These are phyloP conservation scores for Ennomos fuscantarius DNA, from an alignment of 2,888 invertebrate species.

Conservation along the genomic window DNA sequence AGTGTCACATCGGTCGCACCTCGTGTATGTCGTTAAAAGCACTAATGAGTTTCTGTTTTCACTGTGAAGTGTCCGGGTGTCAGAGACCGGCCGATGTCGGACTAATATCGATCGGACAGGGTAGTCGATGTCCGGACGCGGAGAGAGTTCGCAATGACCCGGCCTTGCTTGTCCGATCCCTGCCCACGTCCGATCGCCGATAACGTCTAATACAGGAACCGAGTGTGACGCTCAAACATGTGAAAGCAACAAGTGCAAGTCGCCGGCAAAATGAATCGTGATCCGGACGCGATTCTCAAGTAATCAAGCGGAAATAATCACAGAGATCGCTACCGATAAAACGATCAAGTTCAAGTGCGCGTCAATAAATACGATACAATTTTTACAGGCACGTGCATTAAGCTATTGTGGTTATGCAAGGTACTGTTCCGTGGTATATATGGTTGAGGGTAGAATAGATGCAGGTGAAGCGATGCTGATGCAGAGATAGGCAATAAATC, in stretches of 20 bases:
- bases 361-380: slow-evolving; percentile 59
- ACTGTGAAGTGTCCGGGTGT: slow-evolving; percentile 61
- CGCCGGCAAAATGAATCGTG: slow-evolving; percentile 54
- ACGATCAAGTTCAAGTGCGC: slow-evolving; percentile 73
- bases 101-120: slow-evolving; percentile 67
- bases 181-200: slow-evolving; percentile 63
- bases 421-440: slow-evolving; percentile 54
- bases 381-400: slow-evolving; percentile 55
- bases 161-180: slow-evolving; percentile 46
- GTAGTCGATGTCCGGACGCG: slow-evolving; percentile 40
- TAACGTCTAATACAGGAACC: slow-evolving; percentile 64
- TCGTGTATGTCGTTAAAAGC: slow-evolving; percentile 60
- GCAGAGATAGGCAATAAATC: slow-evolving; percentile 75
- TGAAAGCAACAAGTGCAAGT: slow-evolving; percentile 77
- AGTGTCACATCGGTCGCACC: slow-evolving; percentile 54
- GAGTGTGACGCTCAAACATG: slow-evolving; percentile 61
- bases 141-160: slow-evolving; percentile 63
- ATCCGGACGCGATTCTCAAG: slow-evolving; percentile 27
- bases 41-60: slow-evolving; percentile 72
- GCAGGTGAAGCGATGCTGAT: slow-evolving; percentile 69
- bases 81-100: slow-evolving; percentile 53
- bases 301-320: slow-evolving; percentile 58
- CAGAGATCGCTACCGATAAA: slow-evolving; percentile 45
- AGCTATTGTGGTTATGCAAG: slow-evolving; percentile 66
- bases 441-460: slow-evolving; percentile 62